Conservation (phyloP, 2,113 vertebrate species). For the Ictalurus punctatus region DNA sequence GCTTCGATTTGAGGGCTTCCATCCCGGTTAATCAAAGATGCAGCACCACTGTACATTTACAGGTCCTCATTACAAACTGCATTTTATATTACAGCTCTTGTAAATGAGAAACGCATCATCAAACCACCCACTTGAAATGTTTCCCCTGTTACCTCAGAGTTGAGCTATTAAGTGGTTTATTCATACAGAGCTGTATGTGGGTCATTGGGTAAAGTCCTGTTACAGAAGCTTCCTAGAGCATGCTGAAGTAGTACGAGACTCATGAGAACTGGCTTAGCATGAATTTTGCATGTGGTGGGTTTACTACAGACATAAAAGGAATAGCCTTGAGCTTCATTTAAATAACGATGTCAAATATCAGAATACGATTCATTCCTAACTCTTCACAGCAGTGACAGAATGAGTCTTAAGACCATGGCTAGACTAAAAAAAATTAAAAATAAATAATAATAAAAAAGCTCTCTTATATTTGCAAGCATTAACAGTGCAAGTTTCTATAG, state of each 20-base stretch:
- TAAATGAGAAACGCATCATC: slow-evolving; percentile 10
- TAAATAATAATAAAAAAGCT: slow-evolving; percentile 35
- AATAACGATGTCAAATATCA: neutral
- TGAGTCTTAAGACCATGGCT: neutral
- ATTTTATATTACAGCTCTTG: neutral
- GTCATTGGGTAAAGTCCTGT: neutral
- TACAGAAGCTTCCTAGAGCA: neutral
- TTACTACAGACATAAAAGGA: neutral
- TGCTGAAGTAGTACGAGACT: too few relatives aligned
- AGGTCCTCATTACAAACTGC: neutral
- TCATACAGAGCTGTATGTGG: neutral
- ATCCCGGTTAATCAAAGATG: neutral
- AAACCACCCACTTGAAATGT: neutral
- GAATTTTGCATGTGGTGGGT: neutral
- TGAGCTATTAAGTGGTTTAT: slow-evolving; percentile 1
- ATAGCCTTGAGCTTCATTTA: neutral
- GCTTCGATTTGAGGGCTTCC: neutral
- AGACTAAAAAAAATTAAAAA: slow-evolving; percentile 15
- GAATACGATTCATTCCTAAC: neutral
- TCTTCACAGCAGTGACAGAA: neutral
- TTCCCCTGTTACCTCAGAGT: neutral
- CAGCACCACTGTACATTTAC: neutral
- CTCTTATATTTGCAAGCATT: neutral
- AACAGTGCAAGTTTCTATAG: neutral
- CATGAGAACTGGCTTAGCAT: neutral